Conservation (phyloP, 92 coral and sea anemone genomes). For the Epizoanthus fatuus region DNA sequence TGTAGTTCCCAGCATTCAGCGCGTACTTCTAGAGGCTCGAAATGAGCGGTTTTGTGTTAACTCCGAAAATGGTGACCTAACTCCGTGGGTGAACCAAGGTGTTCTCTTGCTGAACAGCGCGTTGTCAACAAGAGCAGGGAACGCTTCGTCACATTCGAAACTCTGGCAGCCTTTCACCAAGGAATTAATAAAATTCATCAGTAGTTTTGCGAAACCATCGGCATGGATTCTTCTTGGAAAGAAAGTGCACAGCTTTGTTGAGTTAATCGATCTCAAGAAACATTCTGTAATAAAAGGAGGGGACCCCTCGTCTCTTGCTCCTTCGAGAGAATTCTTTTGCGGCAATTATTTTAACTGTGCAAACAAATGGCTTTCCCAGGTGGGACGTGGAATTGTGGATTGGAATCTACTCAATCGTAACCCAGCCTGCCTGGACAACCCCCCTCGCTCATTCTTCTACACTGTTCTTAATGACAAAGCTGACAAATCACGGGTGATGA, state of each 20-base stretch:
- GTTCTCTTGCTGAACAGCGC: slow-evolving; percentile 24
- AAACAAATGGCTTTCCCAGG: slow-evolving; percentile 20
- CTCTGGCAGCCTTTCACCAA: slow-evolving; percentile 24
- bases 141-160: background rate
- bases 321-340: slow-evolving; percentile 22
- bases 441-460: slow-evolving; percentile 5
- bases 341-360: slow-evolving; percentile 37
- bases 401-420: slow-evolving; percentile 21
- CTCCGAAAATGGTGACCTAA: slow-evolving; percentile 30
- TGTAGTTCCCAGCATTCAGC: slow-evolving; percentile 22
- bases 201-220: slow-evolving; percentile 25
- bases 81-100: slow-evolving; percentile 8
- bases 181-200: slow-evolving; percentile 24
- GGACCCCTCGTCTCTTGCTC: slow-evolving; percentile 16
- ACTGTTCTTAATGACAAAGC: background rate
- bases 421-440: background rate
- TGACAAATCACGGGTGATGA: slow-evolving; percentile 9
- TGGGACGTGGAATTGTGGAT: slow-evolving; percentile 7
- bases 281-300: slow-evolving; percentile 30
- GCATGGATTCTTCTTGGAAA: slow-evolving; percentile 34
- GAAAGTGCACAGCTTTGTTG: slow-evolving; percentile 2
- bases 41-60: slow-evolving; percentile 34
- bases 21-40: slow-evolving; percentile 34
- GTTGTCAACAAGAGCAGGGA: slow-evolving; percentile 16
- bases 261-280: slow-evolving; percentile 6